phyloP scores from a whole-genome alignment of 1,140 invertebrate species.

The Bombus confusus region DNA sequence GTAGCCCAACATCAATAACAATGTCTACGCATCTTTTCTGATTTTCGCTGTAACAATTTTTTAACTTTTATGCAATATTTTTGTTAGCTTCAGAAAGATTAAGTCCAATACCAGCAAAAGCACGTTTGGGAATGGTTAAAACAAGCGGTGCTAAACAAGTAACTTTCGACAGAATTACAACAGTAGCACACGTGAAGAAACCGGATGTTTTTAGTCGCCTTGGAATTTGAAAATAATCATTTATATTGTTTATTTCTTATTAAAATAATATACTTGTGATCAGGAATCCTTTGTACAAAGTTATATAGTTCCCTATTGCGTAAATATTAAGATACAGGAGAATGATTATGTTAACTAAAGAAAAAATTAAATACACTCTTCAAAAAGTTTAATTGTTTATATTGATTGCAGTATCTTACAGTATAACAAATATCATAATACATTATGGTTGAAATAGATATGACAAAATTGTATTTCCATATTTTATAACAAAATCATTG shows the following conservation, averaged over 20 bases:
- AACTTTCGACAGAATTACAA: slow-evolving; percentile 78
- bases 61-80: slow-evolving; percentile 29
- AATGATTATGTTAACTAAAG: slow-evolving; percentile 19
- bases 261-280: slow-evolving; percentile 19
- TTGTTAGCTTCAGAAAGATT: slow-evolving; percentile 77
- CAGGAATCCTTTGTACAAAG: slow-evolving; percentile 52
- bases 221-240: slow-evolving; percentile 72
- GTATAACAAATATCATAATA: slow-evolving; percentile 10
- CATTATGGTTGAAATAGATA: slow-evolving; percentile 1
- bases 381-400: slow-evolving; percentile 5
- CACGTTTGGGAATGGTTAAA: slow-evolving; percentile 71
- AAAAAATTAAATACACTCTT: not conserved
- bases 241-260: slow-evolving; percentile 9
- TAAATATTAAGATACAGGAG: slow-evolving; percentile 22
- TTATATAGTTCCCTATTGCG: slow-evolving; percentile 50
- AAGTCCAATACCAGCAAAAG: slow-evolving; percentile 76
- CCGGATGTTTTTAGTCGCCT: slow-evolving; percentile 80
- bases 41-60: not conserved
- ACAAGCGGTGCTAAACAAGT: slow-evolving; percentile 75
- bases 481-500: not conserved
- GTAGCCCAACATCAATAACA: slow-evolving; percentile 1
- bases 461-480: not conserved
- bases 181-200: slow-evolving; percentile 73
- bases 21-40: slow-evolving; percentile 10
- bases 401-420: slow-evolving; percentile 23